A percentile compares a stretch with the other conserved stretches of the same genome.
Evolutionary conservation across 2,797 vertebrate species (phyloP).

Genomic region (Halcyon smyrnensis): DNA sequence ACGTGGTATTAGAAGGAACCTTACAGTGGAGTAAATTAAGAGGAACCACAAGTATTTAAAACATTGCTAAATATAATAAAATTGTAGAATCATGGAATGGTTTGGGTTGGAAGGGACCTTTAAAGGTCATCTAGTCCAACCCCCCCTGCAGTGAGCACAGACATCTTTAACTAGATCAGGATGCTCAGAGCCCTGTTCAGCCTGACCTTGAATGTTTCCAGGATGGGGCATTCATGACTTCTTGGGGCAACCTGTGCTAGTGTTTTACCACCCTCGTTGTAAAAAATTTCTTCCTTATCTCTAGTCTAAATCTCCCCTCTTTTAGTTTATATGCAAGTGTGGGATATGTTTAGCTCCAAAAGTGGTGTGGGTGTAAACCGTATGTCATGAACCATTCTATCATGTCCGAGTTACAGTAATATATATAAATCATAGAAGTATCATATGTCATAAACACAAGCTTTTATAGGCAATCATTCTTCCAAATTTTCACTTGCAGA

Average conservation of each 20-base stretch:
- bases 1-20: neutral
- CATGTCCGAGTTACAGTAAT: neutral
- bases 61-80: neutral
- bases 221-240: neutral
- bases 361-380: neutral
- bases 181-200: neutral
- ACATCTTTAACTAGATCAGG: neutral
- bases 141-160: neutral
- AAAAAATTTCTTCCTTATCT: neutral
- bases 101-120: neutral
- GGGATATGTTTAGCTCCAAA: neutral
- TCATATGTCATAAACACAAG: neutral
- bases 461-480: conserved; percentile 9
- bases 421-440: neutral
- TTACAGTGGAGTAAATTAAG: neutral
- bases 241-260: neutral
- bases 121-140: neutral
- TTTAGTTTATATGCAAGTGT: neutral
- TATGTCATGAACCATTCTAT: neutral
- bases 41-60: neutral
- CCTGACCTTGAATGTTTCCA: neutral
- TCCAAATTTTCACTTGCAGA: neutral
- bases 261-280: neutral
- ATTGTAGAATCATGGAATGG: neutral
- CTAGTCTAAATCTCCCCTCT: neutral